phyloP scores from a whole-genome alignment of 1,140 invertebrate genomes.

The Solen grandis region DNA sequence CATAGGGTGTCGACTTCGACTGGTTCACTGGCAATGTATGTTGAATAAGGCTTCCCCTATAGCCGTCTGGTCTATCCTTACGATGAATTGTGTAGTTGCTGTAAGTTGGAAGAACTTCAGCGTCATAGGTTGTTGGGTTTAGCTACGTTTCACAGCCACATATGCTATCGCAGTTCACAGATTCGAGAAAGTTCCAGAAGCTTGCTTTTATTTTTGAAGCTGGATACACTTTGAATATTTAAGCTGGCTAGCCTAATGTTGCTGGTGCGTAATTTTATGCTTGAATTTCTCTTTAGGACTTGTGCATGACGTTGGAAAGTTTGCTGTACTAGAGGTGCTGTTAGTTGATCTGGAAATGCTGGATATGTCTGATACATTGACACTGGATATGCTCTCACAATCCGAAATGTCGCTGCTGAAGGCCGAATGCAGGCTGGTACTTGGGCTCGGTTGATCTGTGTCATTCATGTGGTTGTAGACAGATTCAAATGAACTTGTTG shows the following conservation, averaged over 20 bases:
- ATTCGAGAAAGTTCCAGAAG: background rate
- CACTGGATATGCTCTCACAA: background rate
- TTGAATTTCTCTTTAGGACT: background rate
- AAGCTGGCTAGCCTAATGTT: background rate
- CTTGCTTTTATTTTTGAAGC: background rate
- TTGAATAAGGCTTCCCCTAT: background rate
- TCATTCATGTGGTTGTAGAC: background rate
- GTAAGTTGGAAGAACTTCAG: background rate
- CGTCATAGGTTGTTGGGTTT: background rate
- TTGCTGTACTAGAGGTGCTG: too few relatives aligned
- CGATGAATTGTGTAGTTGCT: background rate
- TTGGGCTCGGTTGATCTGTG: background rate
- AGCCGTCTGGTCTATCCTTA: conserved; percentile 6
- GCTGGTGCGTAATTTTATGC: background rate
- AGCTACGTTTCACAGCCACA: conserved; percentile 1
- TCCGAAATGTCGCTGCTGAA: conserved; percentile 6
- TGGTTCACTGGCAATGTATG: background rate
- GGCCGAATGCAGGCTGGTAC: background rate
- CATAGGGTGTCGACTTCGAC: background rate
- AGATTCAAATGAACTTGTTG: background rate
- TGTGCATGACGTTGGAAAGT: background rate
- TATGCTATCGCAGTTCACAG: background rate
- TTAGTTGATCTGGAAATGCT: background rate
- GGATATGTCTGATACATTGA: too few relatives aligned
- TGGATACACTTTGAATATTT: too few relatives aligned